These are phyloP conservation scores for Latrodectus hesperus DNA, from an alignment of 2,888 invertebrate genomes.

Conservation along the genomic window DNA sequence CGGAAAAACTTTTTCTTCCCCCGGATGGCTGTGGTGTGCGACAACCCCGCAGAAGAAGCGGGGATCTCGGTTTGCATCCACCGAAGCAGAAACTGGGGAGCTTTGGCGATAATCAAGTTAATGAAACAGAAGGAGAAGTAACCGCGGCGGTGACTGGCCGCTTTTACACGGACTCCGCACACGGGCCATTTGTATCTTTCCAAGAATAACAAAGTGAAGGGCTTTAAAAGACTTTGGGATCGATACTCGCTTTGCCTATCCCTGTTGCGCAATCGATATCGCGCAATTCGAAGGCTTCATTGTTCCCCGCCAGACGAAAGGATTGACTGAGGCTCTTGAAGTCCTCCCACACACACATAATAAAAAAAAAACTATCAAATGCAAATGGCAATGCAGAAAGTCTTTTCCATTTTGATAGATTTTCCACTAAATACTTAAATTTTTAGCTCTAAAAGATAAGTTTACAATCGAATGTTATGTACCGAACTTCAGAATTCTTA, in stretches of 20 bases:
- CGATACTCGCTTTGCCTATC: conserved; percentile 16
- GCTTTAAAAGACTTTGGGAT: conserved; percentile 31
- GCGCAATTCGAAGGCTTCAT: neutral
- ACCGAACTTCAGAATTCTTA: no score
- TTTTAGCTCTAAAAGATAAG: neutral
- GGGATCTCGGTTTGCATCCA: conserved; percentile 49
- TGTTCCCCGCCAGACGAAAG: neutral
- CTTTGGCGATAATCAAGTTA: conserved; percentile 69
- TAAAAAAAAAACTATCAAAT: neutral
- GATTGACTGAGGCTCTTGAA: neutral
- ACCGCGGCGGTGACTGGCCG: conserved; percentile 61
- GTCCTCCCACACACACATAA: neutral
- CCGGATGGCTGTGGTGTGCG: neutral
- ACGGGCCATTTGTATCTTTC: conserved; percentile 56
- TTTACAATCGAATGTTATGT: no score
- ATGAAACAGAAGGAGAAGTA: conserved; percentile 69
- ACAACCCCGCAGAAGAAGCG: conserved; percentile 20
- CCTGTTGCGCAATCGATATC: conserved; percentile 4
- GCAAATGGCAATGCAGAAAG: neutral
- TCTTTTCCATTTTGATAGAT: no score
- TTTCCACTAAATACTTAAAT: neutral
- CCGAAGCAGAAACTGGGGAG: conserved; percentile 58
- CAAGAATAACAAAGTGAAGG: conserved; percentile 65
- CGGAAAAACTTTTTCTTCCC: conserved; percentile 15
- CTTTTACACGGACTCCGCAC: conserved; percentile 40